Evolutionary conservation across 2,888 invertebrate species (phyloP).

Genomic region (Thyatira batis): DNA sequence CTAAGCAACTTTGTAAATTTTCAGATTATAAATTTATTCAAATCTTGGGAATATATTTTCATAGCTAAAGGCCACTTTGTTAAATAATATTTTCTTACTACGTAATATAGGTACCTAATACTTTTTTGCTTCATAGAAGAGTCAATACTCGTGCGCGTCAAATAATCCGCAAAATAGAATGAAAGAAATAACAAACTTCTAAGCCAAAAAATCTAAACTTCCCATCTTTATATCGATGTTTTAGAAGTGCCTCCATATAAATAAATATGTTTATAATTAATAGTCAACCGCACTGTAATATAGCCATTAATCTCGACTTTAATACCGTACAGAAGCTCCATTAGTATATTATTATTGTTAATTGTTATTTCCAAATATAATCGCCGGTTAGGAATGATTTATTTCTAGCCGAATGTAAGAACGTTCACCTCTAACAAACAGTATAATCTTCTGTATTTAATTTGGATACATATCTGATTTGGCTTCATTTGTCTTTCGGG

Average conservation of each 20-base stretch:
- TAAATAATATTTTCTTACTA: no score
- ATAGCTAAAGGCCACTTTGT: no score
- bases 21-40: no score
- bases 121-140: no score
- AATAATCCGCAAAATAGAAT: no score
- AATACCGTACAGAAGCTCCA: constrained; percentile 2
- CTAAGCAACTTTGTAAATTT: no score
- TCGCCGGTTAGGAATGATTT: constrained; percentile 10
- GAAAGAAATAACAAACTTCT: no score
- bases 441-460: not conserved
- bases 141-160: not conserved
- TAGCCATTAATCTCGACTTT: constrained; percentile 13
- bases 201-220: not conserved
- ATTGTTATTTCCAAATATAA: constrained; percentile 36
- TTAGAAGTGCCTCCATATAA: constrained; percentile 7
- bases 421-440: constrained; percentile 3
- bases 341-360: constrained; percentile 30
- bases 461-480: no score
- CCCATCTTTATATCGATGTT: constrained; percentile 20
- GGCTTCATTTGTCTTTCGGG: not conserved
- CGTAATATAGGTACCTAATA: no score
- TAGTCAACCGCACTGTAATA: constrained; percentile 15
- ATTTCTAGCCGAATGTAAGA: constrained; percentile 10
- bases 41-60: no score
- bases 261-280: not conserved